Base-by-base conservation (phyloP, 1,140 invertebrate species). In the Homalodisca vitripennis region DNA sequence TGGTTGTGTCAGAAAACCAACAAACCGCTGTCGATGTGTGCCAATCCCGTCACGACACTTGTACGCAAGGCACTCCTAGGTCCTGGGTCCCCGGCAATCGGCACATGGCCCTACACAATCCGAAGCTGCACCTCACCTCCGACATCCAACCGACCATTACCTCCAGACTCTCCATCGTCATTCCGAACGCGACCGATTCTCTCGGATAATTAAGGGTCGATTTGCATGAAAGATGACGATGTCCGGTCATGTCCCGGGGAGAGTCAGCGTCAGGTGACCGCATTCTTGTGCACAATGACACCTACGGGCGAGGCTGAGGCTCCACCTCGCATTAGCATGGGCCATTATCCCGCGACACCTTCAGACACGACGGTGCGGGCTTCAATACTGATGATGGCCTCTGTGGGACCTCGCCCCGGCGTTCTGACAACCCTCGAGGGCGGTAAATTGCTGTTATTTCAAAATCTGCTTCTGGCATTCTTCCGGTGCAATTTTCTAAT, bases 221-320 rank as follows among this genome's bases (percentile, higher is more conserved):
- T 60, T 60, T 60, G 55, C 55, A 60, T 60, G 55, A 30, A 30
- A 60, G 55, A 60, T 60, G 55, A 60, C 55, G 55, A 60, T 60
- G 55, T 60, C 55, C 55, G 55, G 55, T 60, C 48, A 51, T 51
- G 48, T 51, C 48, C 2, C 14, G 48, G 48, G 34, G n/a, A n/a
- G 34, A 41, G 34, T 41, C 6, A 27, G 24, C 26, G 55, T 22
- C 55, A 60, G 55, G 55, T 60, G 55, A 60, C 55, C 55, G 55
- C 55, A 60, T 60, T 60, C 55, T 24, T 60, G 55, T 3, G 22
- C 27, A 60, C 55, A 60, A 60, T 60, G 55, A 60, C 55, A 60
- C 55, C 55, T 60, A 60, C 55, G 55, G 55, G 2, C 26, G 48
- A 10, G 55, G 10, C 55, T 60, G 22, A 3, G 24, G 26, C 55